Evolutionary conservation across 1,140 invertebrate species (phyloP), one percentile per base, ranked within the genome.

Genomic region (Delia radicum): DNA sequence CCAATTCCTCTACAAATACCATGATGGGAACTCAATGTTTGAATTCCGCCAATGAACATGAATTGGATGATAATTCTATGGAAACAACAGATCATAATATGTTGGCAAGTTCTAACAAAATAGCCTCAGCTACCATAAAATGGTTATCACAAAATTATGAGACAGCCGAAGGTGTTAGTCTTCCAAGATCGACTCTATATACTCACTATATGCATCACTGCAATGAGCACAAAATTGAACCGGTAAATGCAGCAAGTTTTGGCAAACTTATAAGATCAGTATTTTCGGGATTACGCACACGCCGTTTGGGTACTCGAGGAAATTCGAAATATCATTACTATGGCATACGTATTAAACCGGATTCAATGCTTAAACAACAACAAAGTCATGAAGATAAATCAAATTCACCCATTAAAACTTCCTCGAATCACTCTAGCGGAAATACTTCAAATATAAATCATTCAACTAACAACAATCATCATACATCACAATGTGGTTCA

Each of bases 311-410:
- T 78, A 99, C 98, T 6, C 91, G 97, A 79, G 98, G 98, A n/a
- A 99, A 99, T 88, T 99, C 97, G 8, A 99, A 99, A 86, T 99
- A 99, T 87, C 98, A 99, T 89, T 99, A 99, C 87, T 99, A 99
- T 89, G 98, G 98, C n/a, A 99, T 99, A 77, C 90, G 97, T 63
- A 93, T 99, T 7, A 99, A 99, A 87, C 94, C 95, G 0, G 92
- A 90, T 77, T 97, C 96, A 0, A 89, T 92, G 7, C 84, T 97
- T 28, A 93, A 93, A 78, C 80, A 86, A 33, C 80, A 83, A 46
- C 80, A 82, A 55, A 37, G 31, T 27, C 85, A 89, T 77, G 88
- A 89, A 42, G 88, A 89, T 29, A 85, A 85, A 31, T 77, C 72
- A 26, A 62, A 79, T 76, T 63, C 80, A 31, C 77, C 42, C 28